phyloP scores from a whole-genome alignment of 2,113 vertebrate species.

The Neogale vison region DNA sequence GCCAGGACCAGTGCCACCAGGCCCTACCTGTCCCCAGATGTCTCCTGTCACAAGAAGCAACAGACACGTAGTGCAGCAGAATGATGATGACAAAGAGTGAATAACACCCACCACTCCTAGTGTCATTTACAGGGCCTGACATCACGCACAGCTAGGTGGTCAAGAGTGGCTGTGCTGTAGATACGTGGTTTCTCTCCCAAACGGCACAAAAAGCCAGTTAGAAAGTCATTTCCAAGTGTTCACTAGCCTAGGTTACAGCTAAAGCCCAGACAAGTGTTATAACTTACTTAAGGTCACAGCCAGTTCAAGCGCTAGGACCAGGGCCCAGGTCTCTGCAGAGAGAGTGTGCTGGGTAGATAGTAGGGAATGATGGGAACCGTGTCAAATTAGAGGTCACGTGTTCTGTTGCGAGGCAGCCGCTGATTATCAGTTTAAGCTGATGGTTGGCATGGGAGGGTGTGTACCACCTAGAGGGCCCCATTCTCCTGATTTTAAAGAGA shows the following conservation, averaged over 20 bases:
- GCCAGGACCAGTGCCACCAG: neutral
- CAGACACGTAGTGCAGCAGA: neutral
- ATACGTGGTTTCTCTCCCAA: neutral
- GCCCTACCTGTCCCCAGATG: neutral
- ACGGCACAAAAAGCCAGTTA: neutral
- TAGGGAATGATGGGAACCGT: neutral
- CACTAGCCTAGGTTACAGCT: neutral
- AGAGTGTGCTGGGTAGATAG: neutral
- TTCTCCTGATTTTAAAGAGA: neutral
- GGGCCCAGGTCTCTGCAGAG: neutral
- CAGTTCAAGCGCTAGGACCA: neutral
- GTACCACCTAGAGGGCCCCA: neutral
- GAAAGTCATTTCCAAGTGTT: constrained; percentile 3
- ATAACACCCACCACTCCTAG: neutral
- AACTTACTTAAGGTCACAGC: neutral
- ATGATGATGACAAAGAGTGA: neutral
- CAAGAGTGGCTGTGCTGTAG: neutral
- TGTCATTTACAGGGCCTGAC: neutral
- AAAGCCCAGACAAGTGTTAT: neutral
- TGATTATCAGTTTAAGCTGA: neutral
- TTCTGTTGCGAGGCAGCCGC: neutral
- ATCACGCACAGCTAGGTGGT: neutral
- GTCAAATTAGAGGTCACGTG: neutral
- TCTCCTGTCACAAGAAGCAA: neutral
- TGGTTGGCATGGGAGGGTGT: neutral